These are phyloP conservation scores for Odontomachus brunneus DNA, from an alignment of 1,140 invertebrate genomes.

Conservation along the genomic window DNA sequence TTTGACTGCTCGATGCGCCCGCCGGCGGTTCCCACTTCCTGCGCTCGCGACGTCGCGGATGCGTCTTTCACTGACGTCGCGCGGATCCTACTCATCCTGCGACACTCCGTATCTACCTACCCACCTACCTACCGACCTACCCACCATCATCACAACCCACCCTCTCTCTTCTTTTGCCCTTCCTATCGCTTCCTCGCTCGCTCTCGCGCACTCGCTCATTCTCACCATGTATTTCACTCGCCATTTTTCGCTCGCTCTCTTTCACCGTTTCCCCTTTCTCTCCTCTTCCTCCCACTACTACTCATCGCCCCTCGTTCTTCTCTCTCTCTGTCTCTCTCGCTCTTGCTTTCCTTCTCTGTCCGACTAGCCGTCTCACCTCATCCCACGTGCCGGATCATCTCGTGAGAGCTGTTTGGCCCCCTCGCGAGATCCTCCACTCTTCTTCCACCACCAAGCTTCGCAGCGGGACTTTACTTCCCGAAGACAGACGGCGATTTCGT, in stretches of 20 bases:
- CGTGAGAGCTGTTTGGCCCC: slow-evolving; percentile 40
- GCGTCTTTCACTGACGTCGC: not conserved
- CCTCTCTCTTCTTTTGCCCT: slow-evolving; percentile 13
- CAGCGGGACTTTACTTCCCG: slow-evolving; percentile 31
- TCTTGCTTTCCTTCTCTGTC: not conserved
- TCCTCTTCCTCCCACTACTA: not conserved
- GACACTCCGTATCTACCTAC: too few species aligned
- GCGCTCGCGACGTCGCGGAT: not conserved
- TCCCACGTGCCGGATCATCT: slow-evolving; percentile 33
- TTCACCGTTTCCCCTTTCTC: not conserved
- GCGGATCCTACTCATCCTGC: not conserved
- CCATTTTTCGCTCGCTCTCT: not conserved
- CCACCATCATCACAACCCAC: not conserved
- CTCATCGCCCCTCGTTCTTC: too few species aligned
- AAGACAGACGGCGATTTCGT: slow-evolving; percentile 57
- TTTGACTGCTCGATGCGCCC: not conserved
- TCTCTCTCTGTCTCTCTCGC: slow-evolving; percentile 3
- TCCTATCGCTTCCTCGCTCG: slow-evolving; percentile 37
- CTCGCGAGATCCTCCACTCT: slow-evolving; percentile 48
- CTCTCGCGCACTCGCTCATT: slow-evolving; percentile 26
- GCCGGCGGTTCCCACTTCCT: not conserved
- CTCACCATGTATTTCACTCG: not conserved
- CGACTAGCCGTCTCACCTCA: not conserved
- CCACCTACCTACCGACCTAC: not conserved
- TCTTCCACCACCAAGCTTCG: slow-evolving; percentile 58